Evolutionary conservation across 1,140 invertebrate genomes (phyloP), one percentile per base, ranked within the genome.

Genomic region (Pseudachorutes palmiensis): DNA sequence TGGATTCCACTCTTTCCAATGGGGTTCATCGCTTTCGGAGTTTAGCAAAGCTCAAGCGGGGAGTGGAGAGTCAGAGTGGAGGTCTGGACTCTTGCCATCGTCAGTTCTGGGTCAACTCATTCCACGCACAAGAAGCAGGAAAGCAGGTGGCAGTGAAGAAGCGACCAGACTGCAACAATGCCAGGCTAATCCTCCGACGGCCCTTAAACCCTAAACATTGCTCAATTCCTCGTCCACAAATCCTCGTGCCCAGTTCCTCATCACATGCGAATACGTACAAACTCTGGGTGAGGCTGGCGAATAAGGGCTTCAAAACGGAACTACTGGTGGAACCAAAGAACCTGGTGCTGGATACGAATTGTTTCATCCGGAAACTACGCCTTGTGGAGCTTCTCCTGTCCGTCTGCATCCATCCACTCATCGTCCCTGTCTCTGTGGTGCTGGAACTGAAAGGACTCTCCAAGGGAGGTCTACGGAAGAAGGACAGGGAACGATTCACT

Each of bases 341-440:
- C 2, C 45, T 73, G 1, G 62, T 73, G 1, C 5, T 73, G 0
- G 72, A 73, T 32, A 73, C 72, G 1, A 73, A 73, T 36, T 68
- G 63, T 22, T 65, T 70, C 16, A 60, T 73, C 9, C 1, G 31
- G 0, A n/a, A 65, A 28, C 41, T 73, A 19, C 0, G 22, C 0
- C 22, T 41, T 2, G 45, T 73, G 0, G 29, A 59, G 0, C 0
- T 31, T 19, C 22, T 73, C 9, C 16, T 60, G 1, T 5, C 48
- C 5, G 12, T 63, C 2, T 24, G 64, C 24, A 5, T 0, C 0
- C 9, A 58, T 26, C 69, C 66, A 2, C n/a, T 73, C 1, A 29
- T 64, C 1, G 16, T 73, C 16, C 72, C 72, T 2, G 61, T 70
- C 12, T 57, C 72, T 68, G 70, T 71, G 1, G 60, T 71, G 1